Conservation (phyloP, 1,140 invertebrate species). For the Scaptomyza montana region DNA sequence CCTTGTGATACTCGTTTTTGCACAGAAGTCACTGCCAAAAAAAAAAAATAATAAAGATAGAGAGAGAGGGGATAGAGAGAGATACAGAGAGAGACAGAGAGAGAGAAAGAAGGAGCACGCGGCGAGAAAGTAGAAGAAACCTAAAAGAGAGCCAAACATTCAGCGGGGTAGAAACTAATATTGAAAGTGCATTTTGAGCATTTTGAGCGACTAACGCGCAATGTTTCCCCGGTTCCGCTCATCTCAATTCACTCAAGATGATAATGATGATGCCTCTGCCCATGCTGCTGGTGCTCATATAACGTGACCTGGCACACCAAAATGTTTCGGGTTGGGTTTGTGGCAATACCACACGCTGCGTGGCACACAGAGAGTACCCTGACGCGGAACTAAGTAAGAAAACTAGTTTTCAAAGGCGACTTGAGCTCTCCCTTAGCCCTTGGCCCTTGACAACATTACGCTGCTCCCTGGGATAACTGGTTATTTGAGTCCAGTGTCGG, state of each 20-base stretch:
- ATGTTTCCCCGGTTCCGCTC: neutral
- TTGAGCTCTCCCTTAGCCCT: conserved; percentile 7
- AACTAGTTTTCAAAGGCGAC: conserved; percentile 41
- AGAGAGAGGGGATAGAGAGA: too few species aligned
- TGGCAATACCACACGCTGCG: conserved; percentile 9
- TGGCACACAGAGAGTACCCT: conserved; percentile 7
- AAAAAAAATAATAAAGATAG: neutral
- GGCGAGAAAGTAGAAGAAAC: too few species aligned
- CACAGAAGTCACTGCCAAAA: neutral
- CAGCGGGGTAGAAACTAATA: neutral
- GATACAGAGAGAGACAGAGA: too few species aligned
- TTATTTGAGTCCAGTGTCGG: conserved; percentile 28
- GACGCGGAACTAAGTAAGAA: conserved; percentile 50
- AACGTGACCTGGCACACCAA: conserved; percentile 66
- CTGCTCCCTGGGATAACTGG: conserved; percentile 39
- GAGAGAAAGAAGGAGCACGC: neutral
- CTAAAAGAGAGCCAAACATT: neutral
- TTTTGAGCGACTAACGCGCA: conserved; percentile 12
- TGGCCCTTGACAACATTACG: neutral
- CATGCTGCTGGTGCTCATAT: conserved; percentile 16
- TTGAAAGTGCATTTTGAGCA: conserved; percentile 32
- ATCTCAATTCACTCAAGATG: neutral
- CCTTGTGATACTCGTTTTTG: conserved; percentile 13
- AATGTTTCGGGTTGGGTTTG: conserved; percentile 41
- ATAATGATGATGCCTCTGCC: conserved; percentile 1